phyloP scores from a whole-genome alignment of 2,113 vertebrate species.

The Noctilio leporinus region DNA sequence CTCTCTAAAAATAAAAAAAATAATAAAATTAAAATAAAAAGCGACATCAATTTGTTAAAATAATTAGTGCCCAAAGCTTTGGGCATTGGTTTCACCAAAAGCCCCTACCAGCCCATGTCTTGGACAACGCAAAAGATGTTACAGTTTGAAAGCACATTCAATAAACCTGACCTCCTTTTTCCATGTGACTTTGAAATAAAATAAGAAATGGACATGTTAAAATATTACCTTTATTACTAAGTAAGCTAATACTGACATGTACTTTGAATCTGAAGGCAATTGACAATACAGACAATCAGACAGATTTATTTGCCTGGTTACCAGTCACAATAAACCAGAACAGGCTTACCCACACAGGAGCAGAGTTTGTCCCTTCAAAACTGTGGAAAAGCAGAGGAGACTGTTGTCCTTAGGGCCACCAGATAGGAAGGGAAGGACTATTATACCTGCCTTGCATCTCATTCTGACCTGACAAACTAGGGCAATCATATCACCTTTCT shows the following conservation, averaged over 20 bases:
- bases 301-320: not conserved
- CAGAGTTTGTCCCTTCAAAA: not conserved
- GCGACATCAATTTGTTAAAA: not conserved
- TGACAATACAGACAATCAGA: not conserved
- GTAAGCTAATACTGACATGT: not conserved
- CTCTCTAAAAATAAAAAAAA: no score
- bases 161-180: not conserved
- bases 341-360: not conserved
- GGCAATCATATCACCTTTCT: no score
- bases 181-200: not conserved
- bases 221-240: not conserved
- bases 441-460: not conserved
- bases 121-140: not conserved
- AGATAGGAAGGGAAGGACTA: not conserved
- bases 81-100: not conserved
- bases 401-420: accelerated
- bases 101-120: not conserved
- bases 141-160: not conserved
- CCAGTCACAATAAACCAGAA: not conserved
- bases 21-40: no score
- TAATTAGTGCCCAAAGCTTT: not conserved
- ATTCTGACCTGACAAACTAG: not conserved
- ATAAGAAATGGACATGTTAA: not conserved
- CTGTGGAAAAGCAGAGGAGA: not conserved
- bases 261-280: not conserved